A percentile compares a stretch with the other conserved stretches of the same genome.
Conservation (phyloP, 2,113 vertebrate species). For the Lasiurus cinereus region DNA sequence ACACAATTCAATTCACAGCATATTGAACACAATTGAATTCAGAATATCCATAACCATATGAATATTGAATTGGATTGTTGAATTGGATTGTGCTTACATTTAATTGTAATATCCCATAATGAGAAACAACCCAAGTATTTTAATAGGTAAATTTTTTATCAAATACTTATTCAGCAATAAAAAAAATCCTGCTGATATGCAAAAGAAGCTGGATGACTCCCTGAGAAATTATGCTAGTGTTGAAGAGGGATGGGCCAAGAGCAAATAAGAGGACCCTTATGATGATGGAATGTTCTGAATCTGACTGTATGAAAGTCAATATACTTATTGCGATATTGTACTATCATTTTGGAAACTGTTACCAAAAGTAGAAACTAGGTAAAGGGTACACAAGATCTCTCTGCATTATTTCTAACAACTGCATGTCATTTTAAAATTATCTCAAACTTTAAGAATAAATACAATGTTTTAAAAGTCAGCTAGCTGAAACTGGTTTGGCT, state of each 20-base stretch:
- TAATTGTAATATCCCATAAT: too few relatives aligned
- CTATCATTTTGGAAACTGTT: neutral
- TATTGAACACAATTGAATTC: too few relatives aligned
- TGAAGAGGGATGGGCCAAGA: neutral
- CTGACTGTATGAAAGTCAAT: neutral
- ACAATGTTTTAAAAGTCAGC: neutral
- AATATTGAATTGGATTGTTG: too few relatives aligned
- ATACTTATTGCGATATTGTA: neutral
- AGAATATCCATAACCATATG: too few relatives aligned
- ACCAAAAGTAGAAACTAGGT: neutral
- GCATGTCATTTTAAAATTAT: neutral
- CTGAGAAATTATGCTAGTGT: neutral
- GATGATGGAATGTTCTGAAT: neutral
- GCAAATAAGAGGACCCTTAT: neutral
- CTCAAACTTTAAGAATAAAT: neutral
- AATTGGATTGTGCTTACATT: too few relatives aligned
- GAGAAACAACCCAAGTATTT: too few relatives aligned
- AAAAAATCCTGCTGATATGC: neutral
- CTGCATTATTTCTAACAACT: neutral
- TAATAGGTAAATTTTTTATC: slow-evolving; percentile 17
- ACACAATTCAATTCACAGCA: neutral
- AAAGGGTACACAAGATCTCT: neutral
- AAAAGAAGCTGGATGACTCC: neutral
- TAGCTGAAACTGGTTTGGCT: too few relatives aligned
- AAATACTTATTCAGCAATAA: slow-evolving; percentile 8